Percentiles rank a stretch among this genome's conserved stretches.
Evolutionary conservation across 2,113 vertebrate genomes (phyloP).

Genomic region (Solenodon paradoxus): DNA sequence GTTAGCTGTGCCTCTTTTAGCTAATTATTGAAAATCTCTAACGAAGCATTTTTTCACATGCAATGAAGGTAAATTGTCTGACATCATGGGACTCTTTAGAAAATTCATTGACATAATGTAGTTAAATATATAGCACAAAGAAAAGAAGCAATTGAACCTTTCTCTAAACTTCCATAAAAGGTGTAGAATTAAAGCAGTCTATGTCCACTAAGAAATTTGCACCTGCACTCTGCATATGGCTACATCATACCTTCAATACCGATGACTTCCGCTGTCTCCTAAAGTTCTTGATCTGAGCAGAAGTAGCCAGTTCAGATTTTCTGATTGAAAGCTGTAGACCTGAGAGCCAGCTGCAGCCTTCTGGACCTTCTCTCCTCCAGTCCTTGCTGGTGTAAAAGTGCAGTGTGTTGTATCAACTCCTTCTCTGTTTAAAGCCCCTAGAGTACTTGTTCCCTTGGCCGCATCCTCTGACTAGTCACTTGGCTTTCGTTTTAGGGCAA

Average conservation of each 20-base stretch:
- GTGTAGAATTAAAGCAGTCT: neutral
- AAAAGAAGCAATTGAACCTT: neutral
- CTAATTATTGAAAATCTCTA: neutral
- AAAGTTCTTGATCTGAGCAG: neutral
- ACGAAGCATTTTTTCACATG: too few species aligned
- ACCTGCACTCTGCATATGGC: neutral
- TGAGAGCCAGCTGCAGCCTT: neutral
- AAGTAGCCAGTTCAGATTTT: neutral
- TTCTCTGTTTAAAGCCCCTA: too few species aligned
- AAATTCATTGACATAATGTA: neutral
- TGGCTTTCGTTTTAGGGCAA: neutral
- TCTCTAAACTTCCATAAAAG: neutral
- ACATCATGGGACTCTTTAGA: too few species aligned
- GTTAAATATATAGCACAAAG: neutral
- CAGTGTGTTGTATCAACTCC: neutral
- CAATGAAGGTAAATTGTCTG: neutral
- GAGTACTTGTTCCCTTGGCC: neutral
- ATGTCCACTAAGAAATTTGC: accelerated
- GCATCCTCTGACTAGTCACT: neutral
- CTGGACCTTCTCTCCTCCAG: neutral
- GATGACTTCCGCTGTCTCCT: neutral
- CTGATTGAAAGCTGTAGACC: neutral
- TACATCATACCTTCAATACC: neutral
- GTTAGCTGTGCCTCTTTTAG: too few species aligned
- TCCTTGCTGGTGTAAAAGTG: accelerated